Base-by-base conservation (phyloP, 2,888 invertebrate species). In the Ectropis crepuscularia region DNA sequence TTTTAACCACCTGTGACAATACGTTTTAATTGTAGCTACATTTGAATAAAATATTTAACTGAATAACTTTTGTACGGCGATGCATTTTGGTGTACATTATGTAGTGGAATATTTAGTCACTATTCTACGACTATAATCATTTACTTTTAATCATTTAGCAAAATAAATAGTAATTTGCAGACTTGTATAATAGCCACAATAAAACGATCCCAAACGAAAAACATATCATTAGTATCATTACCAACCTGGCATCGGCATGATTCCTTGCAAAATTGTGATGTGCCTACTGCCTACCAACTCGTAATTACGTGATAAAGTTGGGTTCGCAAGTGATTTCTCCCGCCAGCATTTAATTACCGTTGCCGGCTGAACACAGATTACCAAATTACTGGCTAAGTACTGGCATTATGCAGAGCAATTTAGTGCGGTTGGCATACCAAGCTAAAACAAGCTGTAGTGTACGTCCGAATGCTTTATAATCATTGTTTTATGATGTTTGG, bases 301-400 rank as follows among this genome's bases (percentile, higher is more conserved):
- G 66, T 61, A 60, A 67, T 67, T 67, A 70, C 51, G 67, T 61
- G 70, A 70, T 68, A 70, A 68, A 70, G 67, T 62, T 63, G 59
- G 61, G 57, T 62, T 67, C 59, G 59, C 61, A 61, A 63, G 68
- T 65, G 67, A 70, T 68, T 70, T 68, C 68, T 68, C 65, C 58
- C 60, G 58, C 61, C 59, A 66, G 43, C 65, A 53, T 70, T 68
- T 70, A 70, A 70, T 67, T 67, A 68, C 63, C 67, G 51, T 63
- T 57, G 63, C 63, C 53, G 61, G 65, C 57, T 65, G 55, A 65
- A 67, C 67, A 62, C 54, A 65, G 67, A 70, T 67, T 67, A 70
- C 61, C 57, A 65, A 65, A 70, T 70, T 67, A 70, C 67, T 53
- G 65, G 61, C 46, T 63, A 61, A 61, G 60, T 63, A 69, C 67